A percentile compares a stretch with the other conserved stretches of the same genome.
Evolutionary conservation across 2,113 vertebrate species (phyloP).

Genomic region (Trachemys scripta): DNA sequence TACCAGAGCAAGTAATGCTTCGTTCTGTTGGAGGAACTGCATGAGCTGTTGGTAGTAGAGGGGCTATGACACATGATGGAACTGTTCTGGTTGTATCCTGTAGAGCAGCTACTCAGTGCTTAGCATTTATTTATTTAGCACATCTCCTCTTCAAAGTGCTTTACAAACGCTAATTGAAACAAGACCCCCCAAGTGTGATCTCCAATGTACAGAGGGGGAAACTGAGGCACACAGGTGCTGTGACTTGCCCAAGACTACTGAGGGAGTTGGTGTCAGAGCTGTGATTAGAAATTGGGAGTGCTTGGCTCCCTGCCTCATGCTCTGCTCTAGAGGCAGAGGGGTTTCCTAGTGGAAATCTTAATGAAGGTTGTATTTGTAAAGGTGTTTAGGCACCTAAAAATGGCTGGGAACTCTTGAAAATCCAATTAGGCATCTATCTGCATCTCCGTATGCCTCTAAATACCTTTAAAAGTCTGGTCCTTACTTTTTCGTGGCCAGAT

Average conservation of each 20-base stretch:
- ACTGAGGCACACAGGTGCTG: neutral
- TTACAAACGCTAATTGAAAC: neutral
- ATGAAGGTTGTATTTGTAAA: neutral
- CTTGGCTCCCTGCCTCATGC: neutral
- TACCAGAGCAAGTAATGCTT: neutral
- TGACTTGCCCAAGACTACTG: neutral
- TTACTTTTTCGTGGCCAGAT: neutral
- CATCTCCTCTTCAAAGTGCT: neutral
- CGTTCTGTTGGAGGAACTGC: neutral
- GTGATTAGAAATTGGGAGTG: neutral
- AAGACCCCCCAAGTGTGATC: neutral
- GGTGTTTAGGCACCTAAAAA: neutral
- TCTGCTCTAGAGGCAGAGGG: neutral
- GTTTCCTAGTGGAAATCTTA: neutral
- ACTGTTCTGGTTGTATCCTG: neutral
- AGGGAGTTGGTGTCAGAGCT: neutral
- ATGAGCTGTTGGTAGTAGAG: neutral
- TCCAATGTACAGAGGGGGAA: neutral
- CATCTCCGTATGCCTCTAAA: neutral
- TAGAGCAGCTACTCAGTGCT: neutral
- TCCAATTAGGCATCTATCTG: neutral
- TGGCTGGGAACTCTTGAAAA: neutral
- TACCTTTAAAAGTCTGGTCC: rapidly evolving
- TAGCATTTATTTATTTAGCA: neutral
- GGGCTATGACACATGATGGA: rapidly evolving